A percentile compares a stretch with the other conserved stretches of the same genome.
These are phyloP conservation scores for Leptinotarsa haldemani DNA, from an alignment of 2,888 invertebrate genomes.

Conservation along the genomic window DNA sequence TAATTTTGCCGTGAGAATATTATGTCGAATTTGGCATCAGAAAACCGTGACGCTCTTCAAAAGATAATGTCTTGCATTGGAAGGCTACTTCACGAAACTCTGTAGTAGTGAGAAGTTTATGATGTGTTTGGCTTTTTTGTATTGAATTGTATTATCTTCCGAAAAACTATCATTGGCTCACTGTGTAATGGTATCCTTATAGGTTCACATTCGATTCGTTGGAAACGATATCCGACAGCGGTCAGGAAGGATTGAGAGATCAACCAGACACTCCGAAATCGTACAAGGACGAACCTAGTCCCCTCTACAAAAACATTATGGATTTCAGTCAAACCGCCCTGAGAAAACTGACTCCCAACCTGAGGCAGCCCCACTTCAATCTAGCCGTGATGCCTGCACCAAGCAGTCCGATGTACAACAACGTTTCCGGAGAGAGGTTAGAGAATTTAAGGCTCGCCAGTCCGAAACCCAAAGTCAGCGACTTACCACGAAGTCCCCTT, in stretches of 20 bases:
- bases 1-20: too few relatives aligned
- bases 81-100: too few relatives aligned
- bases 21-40: too few relatives aligned
- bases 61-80: too few relatives aligned
- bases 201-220: constrained; percentile 46
- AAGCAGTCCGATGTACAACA: constrained; percentile 47
- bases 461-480: constrained; percentile 23
- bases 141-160: too few relatives aligned
- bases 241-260: constrained; percentile 24
- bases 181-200: too few relatives aligned
- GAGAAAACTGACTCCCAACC: constrained; percentile 63
- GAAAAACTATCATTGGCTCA: too few relatives aligned
- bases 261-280: constrained; percentile 23
- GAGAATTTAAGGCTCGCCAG: constrained; percentile 26
- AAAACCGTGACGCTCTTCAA: too few relatives aligned
- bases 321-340: constrained; percentile 66
- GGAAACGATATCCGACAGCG: constrained; percentile 2
- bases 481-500: constrained; percentile 26
- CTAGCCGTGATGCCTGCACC: constrained; percentile 57
- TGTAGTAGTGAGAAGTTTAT: too few relatives aligned
- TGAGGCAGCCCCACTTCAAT: constrained; percentile 61
- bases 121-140: too few relatives aligned
- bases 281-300: constrained; percentile 38
- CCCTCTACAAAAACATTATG: constrained; percentile 59
- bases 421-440: constrained; percentile 15